These are phyloP conservation scores for Tenthredo distinguenda DNA, from an alignment of 2,888 invertebrate genomes.

Conservation along the genomic window DNA sequence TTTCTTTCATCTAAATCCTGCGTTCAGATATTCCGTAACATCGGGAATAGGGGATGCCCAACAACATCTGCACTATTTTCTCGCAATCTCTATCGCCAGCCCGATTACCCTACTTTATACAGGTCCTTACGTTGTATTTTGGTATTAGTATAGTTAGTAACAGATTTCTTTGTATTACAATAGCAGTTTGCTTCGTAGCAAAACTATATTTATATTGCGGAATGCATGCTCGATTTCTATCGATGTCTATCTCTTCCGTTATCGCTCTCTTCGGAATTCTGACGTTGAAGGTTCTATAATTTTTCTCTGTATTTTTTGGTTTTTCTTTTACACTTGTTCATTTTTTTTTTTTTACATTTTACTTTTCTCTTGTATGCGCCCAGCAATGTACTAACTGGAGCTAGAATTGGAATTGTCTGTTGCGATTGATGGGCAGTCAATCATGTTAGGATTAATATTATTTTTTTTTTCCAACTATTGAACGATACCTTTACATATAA, in stretches of 20 bases:
- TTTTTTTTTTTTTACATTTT: neutral
- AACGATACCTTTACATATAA: neutral
- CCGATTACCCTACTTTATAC: slow-evolving; percentile 56
- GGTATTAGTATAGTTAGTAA: slow-evolving; percentile 60
- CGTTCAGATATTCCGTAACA: neutral
- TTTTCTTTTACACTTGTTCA: slow-evolving; percentile 41
- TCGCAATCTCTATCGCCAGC: slow-evolving; percentile 54
- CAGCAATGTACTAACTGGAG: slow-evolving; percentile 30
- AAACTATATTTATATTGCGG: slow-evolving; percentile 58
- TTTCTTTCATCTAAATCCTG: neutral
- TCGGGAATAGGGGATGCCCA: slow-evolving; percentile 60
- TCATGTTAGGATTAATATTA: neutral
- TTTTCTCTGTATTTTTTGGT: slow-evolving; percentile 29
- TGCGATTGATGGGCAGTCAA: neutral
- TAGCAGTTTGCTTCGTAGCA: slow-evolving; percentile 50
- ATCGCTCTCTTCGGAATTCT: slow-evolving; percentile 56
- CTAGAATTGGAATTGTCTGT: neutral
- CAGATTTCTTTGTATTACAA: slow-evolving; percentile 58
- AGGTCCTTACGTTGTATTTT: slow-evolving; percentile 49
- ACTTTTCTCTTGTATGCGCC: slow-evolving; percentile 22
- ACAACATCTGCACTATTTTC: slow-evolving; percentile 61
- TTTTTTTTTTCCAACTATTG: neutral
- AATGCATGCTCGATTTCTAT: slow-evolving; percentile 62
- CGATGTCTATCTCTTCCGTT: slow-evolving; percentile 48
- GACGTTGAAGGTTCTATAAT: slow-evolving; percentile 53